A percentile compares a stretch with the other conserved stretches of the same genome.
phyloP scores from a whole-genome alignment of 2,797 vertebrate genomes.

The Tadarida brasiliensis region DNA sequence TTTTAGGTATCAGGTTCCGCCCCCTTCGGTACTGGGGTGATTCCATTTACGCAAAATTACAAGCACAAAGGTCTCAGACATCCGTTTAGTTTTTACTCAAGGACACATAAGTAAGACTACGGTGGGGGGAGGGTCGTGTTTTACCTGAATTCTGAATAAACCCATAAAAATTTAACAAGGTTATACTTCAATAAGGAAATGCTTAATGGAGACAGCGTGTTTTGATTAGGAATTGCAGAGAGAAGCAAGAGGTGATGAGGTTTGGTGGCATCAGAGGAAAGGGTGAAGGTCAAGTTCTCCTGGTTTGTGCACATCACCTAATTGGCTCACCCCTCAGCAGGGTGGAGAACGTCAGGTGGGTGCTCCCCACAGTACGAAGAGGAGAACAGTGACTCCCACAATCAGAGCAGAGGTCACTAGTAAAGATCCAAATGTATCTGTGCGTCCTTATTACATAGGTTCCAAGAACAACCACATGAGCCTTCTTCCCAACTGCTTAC shows the following conservation, averaged over 20 bases:
- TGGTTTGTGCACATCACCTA: background rate
- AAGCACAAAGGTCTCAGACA: conserved; percentile 36
- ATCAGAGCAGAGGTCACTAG: background rate
- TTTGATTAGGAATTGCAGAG: background rate
- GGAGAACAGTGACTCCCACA: background rate
- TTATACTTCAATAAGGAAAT: background rate
- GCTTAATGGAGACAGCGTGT: background rate
- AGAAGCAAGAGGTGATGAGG: background rate
- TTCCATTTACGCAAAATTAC: conserved; percentile 27
- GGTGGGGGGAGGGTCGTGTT: background rate
- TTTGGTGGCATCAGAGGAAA: background rate
- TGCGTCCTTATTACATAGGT: background rate
- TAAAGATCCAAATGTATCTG: background rate
- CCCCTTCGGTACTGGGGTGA: background rate
- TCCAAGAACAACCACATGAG: background rate
- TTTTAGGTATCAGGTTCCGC: background rate
- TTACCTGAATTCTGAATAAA: conserved; percentile 24
- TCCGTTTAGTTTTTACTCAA: conserved; percentile 47
- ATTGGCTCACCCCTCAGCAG: background rate
- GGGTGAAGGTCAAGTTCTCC: conserved; percentile 28
- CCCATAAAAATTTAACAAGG: background rate
- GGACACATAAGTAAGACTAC: background rate
- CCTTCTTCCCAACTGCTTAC: background rate
- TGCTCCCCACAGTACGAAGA: background rate
- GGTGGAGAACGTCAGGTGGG: background rate